A percentile compares a stretch with the other conserved stretches of the same genome.
These are phyloP conservation scores for Tarsius wallacei DNA, from an alignment of 2,797 vertebrate genomes.

Conservation along the genomic window DNA sequence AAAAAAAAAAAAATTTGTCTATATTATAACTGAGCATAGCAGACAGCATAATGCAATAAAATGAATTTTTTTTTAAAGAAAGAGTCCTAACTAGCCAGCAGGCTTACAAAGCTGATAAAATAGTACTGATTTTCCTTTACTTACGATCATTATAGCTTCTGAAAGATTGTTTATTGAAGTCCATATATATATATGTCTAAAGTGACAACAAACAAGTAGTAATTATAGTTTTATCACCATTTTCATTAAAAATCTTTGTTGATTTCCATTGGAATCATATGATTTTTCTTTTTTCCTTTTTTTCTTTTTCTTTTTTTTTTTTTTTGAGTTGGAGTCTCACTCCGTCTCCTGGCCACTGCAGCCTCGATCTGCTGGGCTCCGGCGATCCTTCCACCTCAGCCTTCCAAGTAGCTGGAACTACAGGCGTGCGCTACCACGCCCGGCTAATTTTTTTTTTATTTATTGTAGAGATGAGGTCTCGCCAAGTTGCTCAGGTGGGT, in stretches of 20 bases:
- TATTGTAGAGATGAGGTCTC: too few relatives aligned
- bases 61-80: not conserved
- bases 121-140: not conserved
- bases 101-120: conserved; percentile 6
- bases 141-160: conserved; percentile 30
- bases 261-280: not conserved
- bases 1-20: not conserved
- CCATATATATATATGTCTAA: not conserved
- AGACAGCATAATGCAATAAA: conserved; percentile 7
- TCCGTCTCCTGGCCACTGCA: too few relatives aligned
- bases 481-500: too few relatives aligned
- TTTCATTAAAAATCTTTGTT: conserved; percentile 54
- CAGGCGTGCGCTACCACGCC: too few relatives aligned
- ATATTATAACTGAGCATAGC: not conserved
- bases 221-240: not conserved
- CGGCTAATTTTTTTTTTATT: too few relatives aligned
- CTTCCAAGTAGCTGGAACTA: too few relatives aligned
- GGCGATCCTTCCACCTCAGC: too few relatives aligned
- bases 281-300: conserved; percentile 26
- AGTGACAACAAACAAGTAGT: not conserved
- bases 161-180: conserved; percentile 41
- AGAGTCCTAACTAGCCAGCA: not conserved
- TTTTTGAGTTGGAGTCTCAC: too few relatives aligned
- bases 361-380: too few relatives aligned
- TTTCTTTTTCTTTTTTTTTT: too few relatives aligned